Evolutionary conservation across 2,113 vertebrate genomes (phyloP).

Genomic region (Ascaphus truei): DNA sequence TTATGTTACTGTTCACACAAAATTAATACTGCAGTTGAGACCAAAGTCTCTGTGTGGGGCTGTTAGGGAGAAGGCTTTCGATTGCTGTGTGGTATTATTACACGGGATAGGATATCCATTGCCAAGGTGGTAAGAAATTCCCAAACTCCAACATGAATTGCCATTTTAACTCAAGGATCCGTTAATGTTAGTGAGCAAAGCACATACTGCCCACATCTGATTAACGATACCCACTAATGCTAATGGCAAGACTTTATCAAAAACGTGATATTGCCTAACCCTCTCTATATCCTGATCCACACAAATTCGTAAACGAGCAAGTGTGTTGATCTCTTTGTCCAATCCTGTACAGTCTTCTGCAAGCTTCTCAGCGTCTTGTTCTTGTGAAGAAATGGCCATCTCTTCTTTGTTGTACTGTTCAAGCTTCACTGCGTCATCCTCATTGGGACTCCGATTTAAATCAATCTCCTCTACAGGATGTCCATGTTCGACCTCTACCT

Average conservation of each 20-base stretch:
- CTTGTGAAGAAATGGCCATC: not conserved
- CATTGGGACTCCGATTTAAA: not conserved
- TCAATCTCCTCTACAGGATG: not conserved
- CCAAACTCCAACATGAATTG: not conserved
- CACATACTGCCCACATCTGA: slow-evolving; percentile 26
- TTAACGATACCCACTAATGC: not conserved
- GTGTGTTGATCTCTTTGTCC: slow-evolving; percentile 5
- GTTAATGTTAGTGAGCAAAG: slow-evolving; percentile 28
- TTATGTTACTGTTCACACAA: too few species aligned
- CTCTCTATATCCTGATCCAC: slow-evolving; percentile 27
- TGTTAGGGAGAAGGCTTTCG: too few species aligned
- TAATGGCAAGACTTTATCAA: slow-evolving; percentile 16
- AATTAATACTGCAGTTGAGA: too few species aligned
- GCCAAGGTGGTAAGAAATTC: too few species aligned
- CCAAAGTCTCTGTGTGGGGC: too few species aligned
- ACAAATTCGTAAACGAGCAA: slow-evolving; percentile 24
- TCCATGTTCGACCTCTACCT: not conserved
- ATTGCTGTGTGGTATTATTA: too few species aligned
- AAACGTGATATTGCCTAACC: slow-evolving; percentile 22
- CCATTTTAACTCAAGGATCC: slow-evolving; percentile 18
- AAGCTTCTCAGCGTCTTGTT: not conserved
- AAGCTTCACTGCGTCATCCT: not conserved
- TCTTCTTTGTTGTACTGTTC: not conserved
- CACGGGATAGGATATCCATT: too few species aligned
- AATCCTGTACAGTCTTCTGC: not conserved